phyloP scores from a whole-genome alignment of 2,888 invertebrate species.

The Heliconius aoede region DNA sequence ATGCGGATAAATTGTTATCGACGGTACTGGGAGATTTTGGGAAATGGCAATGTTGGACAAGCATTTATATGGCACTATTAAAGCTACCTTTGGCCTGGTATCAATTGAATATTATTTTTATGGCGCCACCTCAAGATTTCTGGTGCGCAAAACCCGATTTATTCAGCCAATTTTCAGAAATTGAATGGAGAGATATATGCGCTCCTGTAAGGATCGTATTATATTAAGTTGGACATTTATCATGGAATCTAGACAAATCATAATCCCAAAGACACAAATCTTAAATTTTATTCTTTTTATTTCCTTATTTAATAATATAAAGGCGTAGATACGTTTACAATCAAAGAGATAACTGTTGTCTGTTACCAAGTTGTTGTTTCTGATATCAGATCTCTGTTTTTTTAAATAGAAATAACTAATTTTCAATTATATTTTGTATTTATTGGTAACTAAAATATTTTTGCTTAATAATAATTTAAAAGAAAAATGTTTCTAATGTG shows the following conservation, averaged over 20 bases:
- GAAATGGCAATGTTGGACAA: slow-evolving; percentile 82
- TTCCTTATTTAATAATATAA: neutral
- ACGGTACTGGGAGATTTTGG: slow-evolving; percentile 83
- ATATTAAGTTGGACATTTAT: slow-evolving; percentile 3
- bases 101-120: slow-evolving; percentile 85
- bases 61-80: slow-evolving; percentile 81
- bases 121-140: slow-evolving; percentile 84
- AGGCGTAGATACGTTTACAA: neutral
- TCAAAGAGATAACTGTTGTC: neutral
- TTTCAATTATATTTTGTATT: neutral
- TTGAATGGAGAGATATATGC: slow-evolving; percentile 75
- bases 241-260: neutral
- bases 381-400: neutral
- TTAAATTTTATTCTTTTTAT: neutral
- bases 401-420: neutral
- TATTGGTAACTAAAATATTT: neutral
- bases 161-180: slow-evolving; percentile 58
- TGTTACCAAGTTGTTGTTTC: neutral
- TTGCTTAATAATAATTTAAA: neutral
- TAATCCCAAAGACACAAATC: neutral
- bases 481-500: slow-evolving; percentile 4
- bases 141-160: slow-evolving; percentile 79
- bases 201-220: slow-evolving; percentile 62
- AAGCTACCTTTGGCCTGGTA: slow-evolving; percentile 86
- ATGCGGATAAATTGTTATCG: slow-evolving; percentile 55